A percentile compares a stretch with the other conserved stretches of the same genome.
Conservation (phyloP, 1,140 invertebrate species). For the Helicoverpa armigera region DNA sequence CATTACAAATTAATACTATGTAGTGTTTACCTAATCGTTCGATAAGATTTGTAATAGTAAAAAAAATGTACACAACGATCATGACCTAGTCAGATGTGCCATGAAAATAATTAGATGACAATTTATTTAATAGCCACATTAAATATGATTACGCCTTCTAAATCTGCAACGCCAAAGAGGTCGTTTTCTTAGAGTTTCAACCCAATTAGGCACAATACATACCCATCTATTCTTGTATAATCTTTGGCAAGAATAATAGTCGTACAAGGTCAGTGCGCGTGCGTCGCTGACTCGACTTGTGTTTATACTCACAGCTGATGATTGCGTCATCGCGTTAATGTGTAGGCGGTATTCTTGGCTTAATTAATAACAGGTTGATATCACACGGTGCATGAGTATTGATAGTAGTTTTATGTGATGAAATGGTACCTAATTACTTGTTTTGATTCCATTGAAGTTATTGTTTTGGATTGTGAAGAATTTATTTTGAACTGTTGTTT, state of each 20-base stretch:
- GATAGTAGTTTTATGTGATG: no score
- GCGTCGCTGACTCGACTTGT: constrained; percentile 50
- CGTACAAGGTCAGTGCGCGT: constrained; percentile 74
- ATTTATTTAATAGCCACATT: neutral
- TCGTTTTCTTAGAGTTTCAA: constrained; percentile 48
- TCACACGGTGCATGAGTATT: no score
- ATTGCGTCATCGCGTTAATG: constrained; percentile 53
- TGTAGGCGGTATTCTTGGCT: constrained; percentile 21
- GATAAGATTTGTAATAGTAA: neutral
- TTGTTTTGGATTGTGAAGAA: neutral
- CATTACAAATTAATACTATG: constrained; percentile 3
- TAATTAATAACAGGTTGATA: constrained; percentile 17
- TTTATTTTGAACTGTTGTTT: neutral
- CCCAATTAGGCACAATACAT: constrained; percentile 52
- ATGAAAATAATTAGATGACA: neutral
- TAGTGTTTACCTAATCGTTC: neutral
- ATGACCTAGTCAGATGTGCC: no score
- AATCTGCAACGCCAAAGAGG: neutral
- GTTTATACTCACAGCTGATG: constrained; percentile 52
- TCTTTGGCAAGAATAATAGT: constrained; percentile 70
- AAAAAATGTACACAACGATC: no score
- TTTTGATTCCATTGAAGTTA: neutral
- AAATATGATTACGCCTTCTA: neutral
- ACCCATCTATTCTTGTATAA: constrained; percentile 33
- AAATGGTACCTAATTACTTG: neutral